Conservation (phyloP, 30 jellyfish, hydroid and myxozoan genomes). For the Turritopsis dohrnii region DNA sequence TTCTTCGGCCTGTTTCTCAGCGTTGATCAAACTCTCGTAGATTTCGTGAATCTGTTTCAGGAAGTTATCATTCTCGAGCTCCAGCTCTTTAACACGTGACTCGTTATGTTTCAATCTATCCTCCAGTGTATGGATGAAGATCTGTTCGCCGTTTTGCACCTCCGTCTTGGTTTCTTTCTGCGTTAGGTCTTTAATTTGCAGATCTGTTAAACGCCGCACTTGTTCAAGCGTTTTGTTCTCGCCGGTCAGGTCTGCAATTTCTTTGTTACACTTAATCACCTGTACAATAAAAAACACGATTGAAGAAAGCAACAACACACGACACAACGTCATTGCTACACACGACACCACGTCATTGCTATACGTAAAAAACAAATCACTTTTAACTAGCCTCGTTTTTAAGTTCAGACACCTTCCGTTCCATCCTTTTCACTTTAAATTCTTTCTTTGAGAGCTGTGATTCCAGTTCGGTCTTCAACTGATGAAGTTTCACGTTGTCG, state of each 20-base stretch:
- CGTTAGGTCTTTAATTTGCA: constrained; percentile 27
- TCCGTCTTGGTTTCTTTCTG: constrained; percentile 51
- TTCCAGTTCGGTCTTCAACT: constrained; percentile 62
- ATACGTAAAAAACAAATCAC: neutral
- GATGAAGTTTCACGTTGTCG: constrained; percentile 82
- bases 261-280: constrained; percentile 44
- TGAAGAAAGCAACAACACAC: no score
- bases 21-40: constrained; percentile 43
- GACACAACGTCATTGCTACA: no score
- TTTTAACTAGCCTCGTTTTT: constrained; percentile 40
- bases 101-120: constrained; percentile 60
- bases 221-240: constrained; percentile 54
- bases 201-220: constrained; percentile 34
- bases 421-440: constrained; percentile 38
- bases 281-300: neutral
- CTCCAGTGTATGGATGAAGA: constrained; percentile 65
- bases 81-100: constrained; percentile 58
- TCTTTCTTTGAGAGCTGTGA: constrained; percentile 39
- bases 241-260: constrained; percentile 50
- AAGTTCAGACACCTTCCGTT: constrained; percentile 38
- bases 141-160: constrained; percentile 36
- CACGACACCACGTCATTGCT: no score
- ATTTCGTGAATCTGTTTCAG: constrained; percentile 52
- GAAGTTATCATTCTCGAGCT: constrained; percentile 59
- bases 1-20: constrained; percentile 49